These are phyloP conservation scores for Enteromius radiatus DNA, from an alignment of 2,797 vertebrate genomes.

Conservation along the genomic window DNA sequence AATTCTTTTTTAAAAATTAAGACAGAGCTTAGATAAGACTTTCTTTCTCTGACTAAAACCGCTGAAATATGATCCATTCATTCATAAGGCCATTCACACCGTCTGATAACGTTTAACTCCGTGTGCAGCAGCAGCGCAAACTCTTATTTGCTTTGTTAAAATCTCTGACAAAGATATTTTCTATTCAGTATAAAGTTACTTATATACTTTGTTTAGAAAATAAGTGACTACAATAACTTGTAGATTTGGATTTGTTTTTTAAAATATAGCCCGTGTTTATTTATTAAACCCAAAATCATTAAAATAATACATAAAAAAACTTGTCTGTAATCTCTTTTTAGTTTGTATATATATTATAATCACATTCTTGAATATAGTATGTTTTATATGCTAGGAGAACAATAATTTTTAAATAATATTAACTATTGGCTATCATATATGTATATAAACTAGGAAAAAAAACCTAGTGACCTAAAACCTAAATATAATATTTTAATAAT, in stretches of 20 bases:
- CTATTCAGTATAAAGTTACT: too few species aligned
- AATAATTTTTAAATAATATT: neutral
- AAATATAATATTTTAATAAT: neutral
- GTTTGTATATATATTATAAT: neutral
- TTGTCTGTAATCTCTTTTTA: too few species aligned
- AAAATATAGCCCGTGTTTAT: neutral
- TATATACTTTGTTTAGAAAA: too few species aligned
- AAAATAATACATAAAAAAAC: neutral
- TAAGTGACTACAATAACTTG: too few species aligned
- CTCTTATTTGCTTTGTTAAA: neutral
- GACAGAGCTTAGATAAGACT: constrained; percentile 38
- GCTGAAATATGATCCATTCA: constrained; percentile 47
- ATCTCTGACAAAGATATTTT: neutral
- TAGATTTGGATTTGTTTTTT: neutral
- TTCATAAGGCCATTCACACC: constrained; percentile 24
- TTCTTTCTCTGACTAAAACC: constrained; percentile 33
- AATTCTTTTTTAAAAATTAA: constrained; percentile 39
- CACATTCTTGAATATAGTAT: neutral
- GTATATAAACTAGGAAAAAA: neutral
- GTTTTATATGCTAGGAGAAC: neutral
- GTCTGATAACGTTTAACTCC: constrained; percentile 43
- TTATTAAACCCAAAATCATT: neutral
- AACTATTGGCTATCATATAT: neutral
- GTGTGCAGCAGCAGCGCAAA: constrained; percentile 2
- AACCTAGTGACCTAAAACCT: neutral